A percentile compares a stretch with the other conserved stretches of the same genome.
phyloP scores from a whole-genome alignment of 64 coral and sea anemone species.

The Stichodactyla mertensii region DNA sequence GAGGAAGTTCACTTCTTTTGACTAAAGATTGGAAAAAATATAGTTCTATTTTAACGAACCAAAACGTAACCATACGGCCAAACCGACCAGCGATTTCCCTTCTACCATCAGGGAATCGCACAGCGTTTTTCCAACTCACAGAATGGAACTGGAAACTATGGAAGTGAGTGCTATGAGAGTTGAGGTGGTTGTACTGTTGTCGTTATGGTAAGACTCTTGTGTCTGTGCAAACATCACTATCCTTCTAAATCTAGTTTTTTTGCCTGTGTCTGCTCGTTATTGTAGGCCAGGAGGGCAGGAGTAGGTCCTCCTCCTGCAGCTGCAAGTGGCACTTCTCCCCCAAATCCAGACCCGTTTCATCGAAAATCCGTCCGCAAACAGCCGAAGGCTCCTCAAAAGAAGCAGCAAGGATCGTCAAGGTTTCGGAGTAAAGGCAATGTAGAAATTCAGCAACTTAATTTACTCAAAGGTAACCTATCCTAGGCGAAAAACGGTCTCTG shows the following conservation, averaged over 20 bases:
- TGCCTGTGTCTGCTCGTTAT: constrained; percentile 43
- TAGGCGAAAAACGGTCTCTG: background rate
- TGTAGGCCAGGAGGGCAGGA: constrained; percentile 75
- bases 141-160: constrained; percentile 82
- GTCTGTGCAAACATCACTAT: constrained; percentile 92
- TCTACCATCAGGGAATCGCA: constrained; percentile 97
- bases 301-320: constrained; percentile 70
- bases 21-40: constrained; percentile 63
- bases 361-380: constrained; percentile 99
- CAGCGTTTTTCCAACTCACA: constrained; percentile 47
- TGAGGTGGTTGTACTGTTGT: constrained; percentile 77
- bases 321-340: constrained; percentile 41
- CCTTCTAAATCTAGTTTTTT: constrained; percentile 46
- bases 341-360: constrained; percentile 98
- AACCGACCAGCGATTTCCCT: constrained; percentile 89
- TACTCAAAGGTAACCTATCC: constrained; percentile 80
- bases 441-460: constrained; percentile 89
- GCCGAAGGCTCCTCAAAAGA: constrained; percentile 90
- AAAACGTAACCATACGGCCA: constrained; percentile 80
- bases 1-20: constrained; percentile 72
- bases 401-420: constrained; percentile 98
- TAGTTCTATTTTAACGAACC: constrained; percentile 50
- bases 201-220: constrained; percentile 89
- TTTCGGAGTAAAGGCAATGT: constrained; percentile 89
- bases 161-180: constrained; percentile 84